Evolutionary conservation across 1,140 invertebrate species (phyloP), one percentile per base, ranked within the genome.

Genomic region (Chionoecetes opilio): DNA sequence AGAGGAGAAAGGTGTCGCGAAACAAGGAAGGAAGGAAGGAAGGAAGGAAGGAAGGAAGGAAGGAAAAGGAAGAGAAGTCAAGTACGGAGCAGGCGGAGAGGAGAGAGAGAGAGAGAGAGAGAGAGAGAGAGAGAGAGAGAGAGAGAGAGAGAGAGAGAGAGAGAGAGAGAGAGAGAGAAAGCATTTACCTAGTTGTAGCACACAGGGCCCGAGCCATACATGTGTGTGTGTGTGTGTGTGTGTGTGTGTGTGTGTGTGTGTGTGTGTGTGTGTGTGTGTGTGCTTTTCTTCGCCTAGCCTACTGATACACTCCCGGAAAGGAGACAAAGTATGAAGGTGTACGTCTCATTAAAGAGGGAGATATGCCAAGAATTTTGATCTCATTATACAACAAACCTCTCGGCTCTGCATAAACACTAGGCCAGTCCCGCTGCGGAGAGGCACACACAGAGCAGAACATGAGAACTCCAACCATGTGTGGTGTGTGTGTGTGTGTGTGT

Each of bases 321-420:
- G 63, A 75, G n/a, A 75, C 63, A 75, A 75, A 75, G 63, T 75
- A 75, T 75, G 63, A 75, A n/a, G n/a, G 63, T 5, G 63, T 0
- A 26, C 63, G 63, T 75, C 63, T 75, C n/a, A 75, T 75, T 26
- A 75, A 75, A 75, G 63, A n/a, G n/a, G 63, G 8, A 75, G 26
- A 75, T n/a, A 75, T n/a, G 63, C 63, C 0, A n/a, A n/a, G 63
- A 75, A 75, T 75, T 75, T 75, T 75, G 6, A 75, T 75, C 63
- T 75, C 63, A 75, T 75, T 75, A 75, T 75, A 75, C 63, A 75
- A 75, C n/a, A 75, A 75, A n/a, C 63, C 63, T 75, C 63, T 75
- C 63, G 21, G 63, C 63, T 26, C 63, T 75, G 63, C 63, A 75
- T 75, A 75, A 75, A 75, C 63, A 75, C 21, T n/a, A 17, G 63